Conservation (phyloP, 2,113 vertebrate species). For the Calcarius ornatus region DNA sequence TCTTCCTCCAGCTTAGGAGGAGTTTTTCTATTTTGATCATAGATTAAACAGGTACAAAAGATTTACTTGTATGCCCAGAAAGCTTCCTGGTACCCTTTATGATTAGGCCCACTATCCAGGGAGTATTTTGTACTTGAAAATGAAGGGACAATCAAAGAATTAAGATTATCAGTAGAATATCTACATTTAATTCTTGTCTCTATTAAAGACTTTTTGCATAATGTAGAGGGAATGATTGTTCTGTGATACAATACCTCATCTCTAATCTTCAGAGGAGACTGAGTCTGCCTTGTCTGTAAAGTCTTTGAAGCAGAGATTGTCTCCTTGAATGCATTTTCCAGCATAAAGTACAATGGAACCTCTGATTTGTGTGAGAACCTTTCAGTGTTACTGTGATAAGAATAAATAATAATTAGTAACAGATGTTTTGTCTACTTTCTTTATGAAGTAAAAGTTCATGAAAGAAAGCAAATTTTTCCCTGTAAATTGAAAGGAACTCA, state of each 20-base stretch:
- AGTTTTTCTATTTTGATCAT: conserved; percentile 13
- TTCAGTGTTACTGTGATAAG: neutral
- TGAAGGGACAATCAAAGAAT: conserved; percentile 12
- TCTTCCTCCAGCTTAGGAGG: neutral
- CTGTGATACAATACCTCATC: conserved; percentile 12
- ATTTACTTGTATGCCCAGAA: conserved; percentile 16
- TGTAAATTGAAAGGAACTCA: neutral
- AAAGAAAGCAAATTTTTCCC: neutral
- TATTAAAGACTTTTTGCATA: neutral
- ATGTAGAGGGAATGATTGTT: conserved; percentile 25
- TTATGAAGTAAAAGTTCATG: neutral
- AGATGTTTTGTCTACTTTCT: neutral
- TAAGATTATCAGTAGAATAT: conserved; percentile 3
- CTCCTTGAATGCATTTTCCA: conserved; percentile 23
- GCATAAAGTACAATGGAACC: neutral
- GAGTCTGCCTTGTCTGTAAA: neutral
- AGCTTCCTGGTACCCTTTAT: neutral
- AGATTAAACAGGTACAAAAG: conserved; percentile 29
- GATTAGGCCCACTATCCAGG: neutral
- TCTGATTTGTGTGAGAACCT: conserved; percentile 16
- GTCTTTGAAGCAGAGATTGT: conserved; percentile 24
- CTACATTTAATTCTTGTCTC: conserved; percentile 23
- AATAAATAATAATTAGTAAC: conserved; percentile 55
- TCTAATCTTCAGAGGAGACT: conserved; percentile 22
- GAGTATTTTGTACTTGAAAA: conserved; percentile 35